A percentile compares a stretch with the other conserved stretches of the same genome.
Evolutionary conservation across 2,113 vertebrate species (phyloP).

Genomic region (Tetrax tetrax): DNA sequence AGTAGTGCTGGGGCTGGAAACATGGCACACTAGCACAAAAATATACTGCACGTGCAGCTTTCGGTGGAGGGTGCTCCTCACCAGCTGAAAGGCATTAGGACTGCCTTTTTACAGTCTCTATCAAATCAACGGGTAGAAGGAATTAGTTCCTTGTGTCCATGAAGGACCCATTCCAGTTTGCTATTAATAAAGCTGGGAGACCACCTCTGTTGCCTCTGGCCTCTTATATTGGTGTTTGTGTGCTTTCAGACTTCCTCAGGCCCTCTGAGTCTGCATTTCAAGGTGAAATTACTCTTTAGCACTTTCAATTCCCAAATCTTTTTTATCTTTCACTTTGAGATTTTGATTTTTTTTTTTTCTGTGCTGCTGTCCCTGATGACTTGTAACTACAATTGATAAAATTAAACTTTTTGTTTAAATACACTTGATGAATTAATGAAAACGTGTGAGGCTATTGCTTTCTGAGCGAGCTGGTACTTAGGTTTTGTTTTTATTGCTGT

Average conservation of each 20-base stretch:
- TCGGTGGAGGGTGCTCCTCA: background rate
- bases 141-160: background rate
- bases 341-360: background rate
- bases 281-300: background rate
- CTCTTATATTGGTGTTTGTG: background rate
- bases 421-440: background rate
- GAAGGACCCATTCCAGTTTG: background rate
- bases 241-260: background rate
- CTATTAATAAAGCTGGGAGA: background rate
- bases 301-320: background rate
- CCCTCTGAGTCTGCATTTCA: background rate
- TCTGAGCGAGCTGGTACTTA: background rate
- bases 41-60: background rate
- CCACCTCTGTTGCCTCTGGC: background rate
- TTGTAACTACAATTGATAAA: background rate
- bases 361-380: background rate
- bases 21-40: background rate
- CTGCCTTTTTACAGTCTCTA: background rate
- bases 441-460: background rate
- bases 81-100: background rate
- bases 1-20: background rate
- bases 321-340: background rate
- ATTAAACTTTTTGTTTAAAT: background rate
- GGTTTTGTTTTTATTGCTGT: background rate
- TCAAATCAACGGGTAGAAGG: background rate